Evolutionary conservation across 1,140 invertebrate genomes (phyloP), one percentile per base, ranked within the genome.

Genomic region (Orius laevigatus): DNA sequence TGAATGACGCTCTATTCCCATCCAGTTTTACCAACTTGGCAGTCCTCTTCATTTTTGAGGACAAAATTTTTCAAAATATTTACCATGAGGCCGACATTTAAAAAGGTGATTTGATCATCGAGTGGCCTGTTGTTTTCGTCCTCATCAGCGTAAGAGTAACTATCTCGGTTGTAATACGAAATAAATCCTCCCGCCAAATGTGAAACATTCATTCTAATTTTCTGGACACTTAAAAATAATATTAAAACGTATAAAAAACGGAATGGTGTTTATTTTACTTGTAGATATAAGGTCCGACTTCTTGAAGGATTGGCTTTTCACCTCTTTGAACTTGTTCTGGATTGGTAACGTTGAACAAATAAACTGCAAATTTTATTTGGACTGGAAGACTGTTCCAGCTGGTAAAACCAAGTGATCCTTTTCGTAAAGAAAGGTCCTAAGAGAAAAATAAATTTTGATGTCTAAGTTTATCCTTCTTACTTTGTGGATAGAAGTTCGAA

Each of bases 291-390:
- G 71, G 71, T 12, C 72, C 73, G 35, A 64, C 57, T 62, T 75
- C 65, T 48, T 56, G 18, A 2, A 75, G 44, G 9, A 50, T 55
- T 9, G 71, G 70, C 47, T 65, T 70, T 3, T 36, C 56, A 16
- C 70, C 70, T 12, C 58, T 46, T 15, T 55, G 32, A 6, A 80
- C 63, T 32, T 74, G 74, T 0, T 70, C 63, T 2, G 65, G 62
- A 62, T 82, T 82, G 16, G 68, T 73, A 0, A 79, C 63, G 56
- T 79, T 74, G 60, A 79, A 81, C 11, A 80, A 53, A 53, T 75
- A 77, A 32, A 79, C 66, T 57, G 73, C 71, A 55, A 72, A 70
- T 9, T 57, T 58, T 3, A 73, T 46, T 0, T 70, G 68, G 25
- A 70, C 56, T 0, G 70, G 67, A 25, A 25, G 25, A 8, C 25